Evolutionary conservation across 2,113 vertebrate genomes (phyloP).

Genomic region (Notothenia coriiceps): DNA sequence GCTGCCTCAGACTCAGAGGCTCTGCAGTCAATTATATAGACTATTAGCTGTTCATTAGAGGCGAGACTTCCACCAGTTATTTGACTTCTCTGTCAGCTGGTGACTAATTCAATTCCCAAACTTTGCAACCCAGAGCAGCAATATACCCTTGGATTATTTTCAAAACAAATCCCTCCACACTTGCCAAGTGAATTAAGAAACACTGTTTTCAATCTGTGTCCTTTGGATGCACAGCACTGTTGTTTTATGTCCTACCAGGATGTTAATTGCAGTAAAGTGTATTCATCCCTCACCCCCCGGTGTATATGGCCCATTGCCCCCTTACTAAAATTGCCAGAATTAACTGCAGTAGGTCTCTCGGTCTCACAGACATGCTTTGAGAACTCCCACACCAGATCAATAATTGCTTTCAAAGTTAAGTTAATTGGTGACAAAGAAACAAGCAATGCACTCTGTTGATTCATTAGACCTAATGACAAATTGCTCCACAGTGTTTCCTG

Average conservation of each 20-base stretch:
- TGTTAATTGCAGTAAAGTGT: slow-evolving; percentile 29
- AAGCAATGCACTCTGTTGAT: slow-evolving; percentile 26
- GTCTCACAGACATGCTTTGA: slow-evolving; percentile 17
- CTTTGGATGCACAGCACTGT: slow-evolving; percentile 29
- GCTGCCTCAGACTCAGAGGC: slow-evolving; percentile 48
- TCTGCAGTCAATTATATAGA: slow-evolving; percentile 72
- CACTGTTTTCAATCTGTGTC: slow-evolving; percentile 54
- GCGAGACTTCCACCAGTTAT: slow-evolving; percentile 66
- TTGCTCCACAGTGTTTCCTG: slow-evolving; percentile 34
- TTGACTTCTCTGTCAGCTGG: slow-evolving; percentile 53
- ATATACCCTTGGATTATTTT: slow-evolving; percentile 34
- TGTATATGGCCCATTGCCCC: slow-evolving; percentile 15
- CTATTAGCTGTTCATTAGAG: slow-evolving; percentile 72
- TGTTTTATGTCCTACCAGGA: slow-evolving; percentile 31
- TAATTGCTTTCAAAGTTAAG: slow-evolving; percentile 60
- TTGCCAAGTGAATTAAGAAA: slow-evolving; percentile 62
- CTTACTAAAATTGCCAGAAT: slow-evolving; percentile 37
- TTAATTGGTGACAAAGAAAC: slow-evolving; percentile 55
- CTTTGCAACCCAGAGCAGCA: slow-evolving; percentile 48
- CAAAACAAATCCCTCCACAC: slow-evolving; percentile 36
- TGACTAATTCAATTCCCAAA: slow-evolving; percentile 67
- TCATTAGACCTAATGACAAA: slow-evolving; percentile 51
- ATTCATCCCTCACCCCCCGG: slow-evolving; percentile 41
- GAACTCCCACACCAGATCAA: slow-evolving; percentile 46
- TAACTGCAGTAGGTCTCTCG: slow-evolving; percentile 23